Base-by-base conservation (phyloP, 1,140 invertebrate species). In the Centruroides sculpturatus region DNA sequence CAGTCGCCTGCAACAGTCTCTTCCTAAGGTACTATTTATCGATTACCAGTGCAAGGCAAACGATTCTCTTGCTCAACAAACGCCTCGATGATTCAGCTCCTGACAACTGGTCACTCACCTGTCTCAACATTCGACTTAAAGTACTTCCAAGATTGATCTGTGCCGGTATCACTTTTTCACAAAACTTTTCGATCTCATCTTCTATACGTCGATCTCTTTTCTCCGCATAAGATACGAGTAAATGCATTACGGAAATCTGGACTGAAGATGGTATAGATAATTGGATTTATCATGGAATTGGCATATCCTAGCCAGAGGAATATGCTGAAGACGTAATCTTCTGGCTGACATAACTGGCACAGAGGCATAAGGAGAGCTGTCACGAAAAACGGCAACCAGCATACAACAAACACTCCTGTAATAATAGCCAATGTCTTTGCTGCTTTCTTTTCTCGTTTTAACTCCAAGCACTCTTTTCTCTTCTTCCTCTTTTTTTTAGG, bases 371-470 rank as follows among this genome's bases (percentile, higher is more conserved):
- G 75, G 11, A 93, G 75, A 0, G 90, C 91, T 76, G 91, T 84
- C 35, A 93, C 84, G 75, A 95, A 94, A 75, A 95, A 95, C 3
- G 91, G 91, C 57, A 93, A 78, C 91, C 91, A 95, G 71, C 90
- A 94, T 60, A 92, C 81, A 35, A 93, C 86, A 73, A 93, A 94
- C 10, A 87, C 89, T 34, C 90, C 90, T 0, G 91, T 94, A 60
- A 92, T 91, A 62, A 93, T 92, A 56, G 88, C 89, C 65, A 95
- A 75, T 11, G 92, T 95, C 75, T 94, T 92, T 47, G 89, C 91
- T 1, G 92, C 91, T 75, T 94, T 92, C 56, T 86, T 79, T 70
- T 92, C 89, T 46, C 89, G 77, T 71, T 89, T 89, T 12, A 85
- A 83, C 72, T 90, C 87, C 8, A 86, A 74, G 1, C 83, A 81